These are phyloP conservation scores for Ptiloglossa arizonensis DNA, from an alignment of 1,140 invertebrate species.

Conservation along the genomic window DNA sequence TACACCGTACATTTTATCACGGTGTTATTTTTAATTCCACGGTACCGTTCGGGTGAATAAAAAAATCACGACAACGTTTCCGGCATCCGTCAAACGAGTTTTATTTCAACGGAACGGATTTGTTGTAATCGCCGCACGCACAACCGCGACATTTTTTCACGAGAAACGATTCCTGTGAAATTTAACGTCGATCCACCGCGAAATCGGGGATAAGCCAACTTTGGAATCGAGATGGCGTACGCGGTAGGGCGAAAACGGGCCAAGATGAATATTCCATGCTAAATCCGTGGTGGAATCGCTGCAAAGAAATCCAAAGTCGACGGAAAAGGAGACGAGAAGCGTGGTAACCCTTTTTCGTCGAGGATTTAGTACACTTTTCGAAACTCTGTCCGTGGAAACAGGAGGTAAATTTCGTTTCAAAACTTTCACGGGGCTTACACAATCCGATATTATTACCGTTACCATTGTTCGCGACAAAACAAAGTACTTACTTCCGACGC, in stretches of 20 bases:
- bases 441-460: background rate
- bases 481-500: background rate
- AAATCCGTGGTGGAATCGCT: conserved; percentile 73
- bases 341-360: conserved; percentile 57
- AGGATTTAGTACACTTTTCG: conserved; percentile 54
- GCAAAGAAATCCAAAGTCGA: conserved; percentile 67
- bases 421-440: conserved; percentile 13
- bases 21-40: no score
- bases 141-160: conserved; percentile 12
- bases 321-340: conserved; percentile 27
- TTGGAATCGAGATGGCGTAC: conserved; percentile 56
- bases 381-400: conserved; percentile 22
- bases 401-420: conserved; percentile 46
- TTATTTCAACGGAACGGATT: background rate
- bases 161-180: conserved; percentile 56
- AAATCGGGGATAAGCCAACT: conserved; percentile 59
- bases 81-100: no score
- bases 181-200: conserved; percentile 56
- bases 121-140: background rate
- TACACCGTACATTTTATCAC: no score
- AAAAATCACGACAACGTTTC: no score
- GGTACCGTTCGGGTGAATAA: no score
- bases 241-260: conserved; percentile 59
- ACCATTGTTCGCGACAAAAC: background rate
- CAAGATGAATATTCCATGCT: conserved; percentile 79